Base-by-base conservation (phyloP, 2,888 invertebrate species). In the Hirtodrosophila confusa region DNA sequence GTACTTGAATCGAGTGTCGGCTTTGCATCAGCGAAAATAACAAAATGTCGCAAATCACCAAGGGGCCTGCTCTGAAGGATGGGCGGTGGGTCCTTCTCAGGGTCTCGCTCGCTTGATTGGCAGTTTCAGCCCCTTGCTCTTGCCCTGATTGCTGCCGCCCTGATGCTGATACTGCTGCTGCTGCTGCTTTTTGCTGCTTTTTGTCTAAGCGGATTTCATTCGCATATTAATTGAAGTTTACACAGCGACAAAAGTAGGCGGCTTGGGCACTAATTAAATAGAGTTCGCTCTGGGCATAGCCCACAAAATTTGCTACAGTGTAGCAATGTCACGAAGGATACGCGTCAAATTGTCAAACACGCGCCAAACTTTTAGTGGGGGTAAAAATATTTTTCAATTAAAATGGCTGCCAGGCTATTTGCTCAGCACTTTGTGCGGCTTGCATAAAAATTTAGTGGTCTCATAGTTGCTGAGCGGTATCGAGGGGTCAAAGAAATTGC, bases 331-430 rank as follows among this genome's bases (percentile, higher is more conserved):
- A 44, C 44, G 47, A 48, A 36, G 64, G 50, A 63, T 50, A 41
- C 51, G 70, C 74, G 65, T 72, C 74, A 85, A 78, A 69, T 74
- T 79, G 83, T 79, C 82, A 85, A 79, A 77, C 76, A 76, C 69
- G 64, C 64, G 55, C 65, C 41, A 47, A 69, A 74, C 47, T 75
- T 72, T 66, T 61, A 75, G 55, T 67, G 63, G 73, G 8, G 72
- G 69, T 69, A 78, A 83, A 83, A 83, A 83, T 76, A 86, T 86
- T 84, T 83, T 84, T 84, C 83, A 84, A 84, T 84, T 84, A 84
- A 86, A 84, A 84, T 83, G 45, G 68, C 69, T 78, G 73, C 62
- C 17, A 45, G 63, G 78, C 72, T 84, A 84, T 86, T 86, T 83
- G 75, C 75, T 56, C 69, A 72, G 78, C 80, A 83, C 86, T 83